Evolutionary conservation across 2,888 invertebrate species (phyloP), one percentile per base, ranked within the genome.

Genomic region (Nomada hirtipes): DNA sequence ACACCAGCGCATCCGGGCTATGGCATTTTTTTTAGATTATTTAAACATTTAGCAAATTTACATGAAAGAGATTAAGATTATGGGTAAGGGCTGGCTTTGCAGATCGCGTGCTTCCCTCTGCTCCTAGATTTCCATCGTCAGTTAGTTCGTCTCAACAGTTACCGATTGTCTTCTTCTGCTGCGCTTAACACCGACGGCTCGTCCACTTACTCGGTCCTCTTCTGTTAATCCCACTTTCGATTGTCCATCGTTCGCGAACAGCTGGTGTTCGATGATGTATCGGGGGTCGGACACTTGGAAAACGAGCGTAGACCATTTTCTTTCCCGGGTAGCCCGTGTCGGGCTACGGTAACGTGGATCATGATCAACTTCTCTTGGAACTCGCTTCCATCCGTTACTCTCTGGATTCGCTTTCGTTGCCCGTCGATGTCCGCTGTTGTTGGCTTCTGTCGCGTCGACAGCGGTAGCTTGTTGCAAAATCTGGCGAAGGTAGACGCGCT

Each of bases 1-100:
- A 90, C 93, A 94, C 93, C 93, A 94, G 93, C 93, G 93, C 93
- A 94, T 94, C 93, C 93, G 93, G 93, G 93, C 93, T 94, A 94
- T 94, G 93, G 93, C 93, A 93, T 92, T 93, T 93, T 91, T 47
- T 93, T 93, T 93, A 92, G 92, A 92, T 93, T 91, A 92, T 91
- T 91, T 93, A 93, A 94, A 94, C 93, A 94, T 94, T 94, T 93
- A 93, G 93, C 93, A 93, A 88, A 93, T 94, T 93, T 93, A 93
- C 93, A 94, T 94, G 94, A 92, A 88, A 93, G 93, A 93, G 93
- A 93, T 94, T 94, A 94, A 94, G 92, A 94, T 93, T 93, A 93
- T 92, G 92, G 90, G 89, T 91, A 76, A 91, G 92, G 91, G 91
- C 89, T 85, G 89, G 88, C 86, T 86, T 91, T 86, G 89, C 91